Conservation (phyloP, 2,113 vertebrate species). For the Natator depressus region DNA sequence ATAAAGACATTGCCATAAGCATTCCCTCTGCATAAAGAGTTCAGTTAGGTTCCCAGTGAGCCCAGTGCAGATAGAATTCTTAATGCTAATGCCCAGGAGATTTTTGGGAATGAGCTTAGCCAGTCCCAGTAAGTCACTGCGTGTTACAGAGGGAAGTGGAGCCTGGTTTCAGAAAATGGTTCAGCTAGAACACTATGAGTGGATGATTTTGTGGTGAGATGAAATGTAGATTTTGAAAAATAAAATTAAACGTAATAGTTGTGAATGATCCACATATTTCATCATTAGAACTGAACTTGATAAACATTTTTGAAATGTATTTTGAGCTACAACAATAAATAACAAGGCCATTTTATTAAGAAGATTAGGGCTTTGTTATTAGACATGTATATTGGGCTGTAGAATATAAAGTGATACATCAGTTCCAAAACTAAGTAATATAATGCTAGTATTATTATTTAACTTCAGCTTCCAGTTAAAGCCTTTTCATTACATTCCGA, state of each 20-base stretch:
- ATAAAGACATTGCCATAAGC: conserved; percentile 44
- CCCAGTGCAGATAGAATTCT: not conserved
- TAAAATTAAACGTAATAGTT: not conserved
- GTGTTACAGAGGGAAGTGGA: not conserved
- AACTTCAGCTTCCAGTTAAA: not conserved
- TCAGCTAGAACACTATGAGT: not conserved
- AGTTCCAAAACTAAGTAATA: not conserved
- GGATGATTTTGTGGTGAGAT: not conserved
- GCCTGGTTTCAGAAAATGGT: not conserved
- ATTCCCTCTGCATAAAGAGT: conserved; percentile 18
- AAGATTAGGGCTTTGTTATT: not conserved
- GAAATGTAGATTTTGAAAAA: not conserved
- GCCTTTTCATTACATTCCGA: not conserved
- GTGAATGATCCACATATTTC: not conserved
- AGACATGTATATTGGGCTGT: not conserved
- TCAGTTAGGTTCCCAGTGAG: conserved; percentile 39
- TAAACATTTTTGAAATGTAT: not conserved
- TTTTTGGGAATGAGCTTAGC: not conserved
- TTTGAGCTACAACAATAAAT: not conserved
- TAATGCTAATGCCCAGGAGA: not conserved
- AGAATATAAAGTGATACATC: not conserved
- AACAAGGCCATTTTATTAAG: not conserved
- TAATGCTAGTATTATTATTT: not conserved
- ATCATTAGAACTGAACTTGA: not conserved
- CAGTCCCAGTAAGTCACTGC: not conserved